Evolutionary conservation across 2,797 vertebrate species (phyloP), one percentile per base, ranked within the genome.

Genomic region (Scolopax bukidnonensis): DNA sequence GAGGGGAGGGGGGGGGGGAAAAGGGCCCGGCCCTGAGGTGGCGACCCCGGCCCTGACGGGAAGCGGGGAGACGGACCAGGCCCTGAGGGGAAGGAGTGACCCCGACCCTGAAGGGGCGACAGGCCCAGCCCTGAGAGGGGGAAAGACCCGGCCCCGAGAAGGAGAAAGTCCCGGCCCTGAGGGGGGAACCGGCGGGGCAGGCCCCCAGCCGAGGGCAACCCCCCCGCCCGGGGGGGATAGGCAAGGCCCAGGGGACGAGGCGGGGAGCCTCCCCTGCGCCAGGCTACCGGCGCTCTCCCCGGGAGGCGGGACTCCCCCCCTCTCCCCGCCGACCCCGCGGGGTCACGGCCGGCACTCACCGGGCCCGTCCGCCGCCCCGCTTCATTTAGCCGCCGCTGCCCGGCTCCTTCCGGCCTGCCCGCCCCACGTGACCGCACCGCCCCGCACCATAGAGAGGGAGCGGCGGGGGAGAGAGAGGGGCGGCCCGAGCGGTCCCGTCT

Each of bases 391-490:
- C 75, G 74, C 88, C 75, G 82, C 82, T 74, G 68, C 75, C 61
- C 83, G 76, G 69, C 76, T 63, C 48, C 89, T 91, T 63, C 89
- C 83, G 89, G 83, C 89, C 83, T 25, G 51, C 81, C 51, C 40
- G 74, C 60, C 17, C 81, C 89, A 91, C 94, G 94, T 95, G 94
- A 94, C 92, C 94, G 83, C 86, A 3, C 89, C 89, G 89, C 92
- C 86, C 94, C 94, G 92, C 92, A 95, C 92, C 94, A 94, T 92
- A 90, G 94, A 95, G 92, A 94, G 43, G 5, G 50, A 71, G 73
- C 60, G 25, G 51, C 43, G 76, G 51, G 1, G 32, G 79, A 76
- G n/a, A 32, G 43, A 38, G 43, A 38, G 65, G 32, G 40, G 68
- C 50, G 32, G 71, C 23, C 21, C 74, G 43, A 9, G 57, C 38